Evolutionary conservation across 2,888 invertebrate genomes (phyloP).

Genomic region (Poecilobothrus nobilitatus): DNA sequence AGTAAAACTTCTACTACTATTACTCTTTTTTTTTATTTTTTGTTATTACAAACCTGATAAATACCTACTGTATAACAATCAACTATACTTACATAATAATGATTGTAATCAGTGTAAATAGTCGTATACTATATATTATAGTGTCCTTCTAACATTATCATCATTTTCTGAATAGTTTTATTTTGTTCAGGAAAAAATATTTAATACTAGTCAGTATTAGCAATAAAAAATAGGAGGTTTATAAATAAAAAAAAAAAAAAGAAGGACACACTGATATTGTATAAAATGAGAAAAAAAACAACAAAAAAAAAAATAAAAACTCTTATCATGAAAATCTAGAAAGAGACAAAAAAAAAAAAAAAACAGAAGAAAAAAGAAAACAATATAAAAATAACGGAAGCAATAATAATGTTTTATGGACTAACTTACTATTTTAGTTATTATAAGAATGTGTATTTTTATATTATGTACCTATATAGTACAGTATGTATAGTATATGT

Average conservation of each 20-base stretch:
- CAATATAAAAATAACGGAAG: background rate
- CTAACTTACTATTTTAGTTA: background rate
- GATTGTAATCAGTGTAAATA: no score
- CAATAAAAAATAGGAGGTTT: no score
- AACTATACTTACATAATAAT: no score
- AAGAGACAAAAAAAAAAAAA: background rate
- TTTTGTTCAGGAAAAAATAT: no score
- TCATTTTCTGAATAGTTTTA: constrained; percentile 6
- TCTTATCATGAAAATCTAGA: background rate
- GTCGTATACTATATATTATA: background rate
- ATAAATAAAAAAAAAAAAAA: no score
- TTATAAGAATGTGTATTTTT: no score
- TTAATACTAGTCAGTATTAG: no score
- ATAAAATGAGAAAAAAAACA: background rate
- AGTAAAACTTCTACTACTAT: background rate
- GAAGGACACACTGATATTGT: no score
- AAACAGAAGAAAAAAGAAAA: background rate
- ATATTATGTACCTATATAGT: no score
- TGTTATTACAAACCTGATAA: no score
- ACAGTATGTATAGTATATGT: no score
- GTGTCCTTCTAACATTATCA: background rate
- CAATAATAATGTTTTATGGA: background rate
- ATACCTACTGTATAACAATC: no score
- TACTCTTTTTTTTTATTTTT: background rate
- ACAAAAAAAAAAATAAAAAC: background rate